These are phyloP conservation scores for Zeugodacus cucurbitae DNA, from an alignment of 1,140 invertebrate genomes.

Conservation along the genomic window DNA sequence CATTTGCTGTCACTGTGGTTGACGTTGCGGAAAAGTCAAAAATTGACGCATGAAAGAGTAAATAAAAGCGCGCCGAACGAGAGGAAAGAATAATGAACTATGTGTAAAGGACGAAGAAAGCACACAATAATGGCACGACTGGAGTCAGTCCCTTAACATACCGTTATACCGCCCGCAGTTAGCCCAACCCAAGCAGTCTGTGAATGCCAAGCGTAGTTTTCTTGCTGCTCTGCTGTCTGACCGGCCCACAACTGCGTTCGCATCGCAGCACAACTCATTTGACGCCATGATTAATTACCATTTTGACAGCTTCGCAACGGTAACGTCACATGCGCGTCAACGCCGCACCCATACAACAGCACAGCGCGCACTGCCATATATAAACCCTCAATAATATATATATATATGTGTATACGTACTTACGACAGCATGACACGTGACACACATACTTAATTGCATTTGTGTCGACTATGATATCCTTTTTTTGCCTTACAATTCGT, in stretches of 20 bases:
- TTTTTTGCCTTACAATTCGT: neutral
- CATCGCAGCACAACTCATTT: conserved; percentile 19
- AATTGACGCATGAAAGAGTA: conserved; percentile 19
- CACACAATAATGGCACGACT: neutral
- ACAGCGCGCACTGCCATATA: too few relatives aligned
- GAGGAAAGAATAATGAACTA: neutral
- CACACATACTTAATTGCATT: neutral
- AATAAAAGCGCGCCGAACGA: neutral
- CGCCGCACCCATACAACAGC: neutral
- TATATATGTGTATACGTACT: neutral
- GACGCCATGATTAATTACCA: conserved; percentile 36
- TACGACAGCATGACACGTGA: conserved; percentile 4
- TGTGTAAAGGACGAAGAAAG: neutral
- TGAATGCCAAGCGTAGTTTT: neutral
- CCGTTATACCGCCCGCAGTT: neutral
- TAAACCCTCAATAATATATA: neutral
- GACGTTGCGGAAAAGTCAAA: conserved; percentile 37
- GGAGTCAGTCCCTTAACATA: neutral
- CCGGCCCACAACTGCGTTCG: neutral
- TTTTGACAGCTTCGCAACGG: conserved; percentile 30
- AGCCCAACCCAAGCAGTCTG: neutral
- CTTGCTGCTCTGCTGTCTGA: too few relatives aligned
- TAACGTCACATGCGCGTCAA: conserved; percentile 6
- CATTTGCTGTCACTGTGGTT: conserved; percentile 28
- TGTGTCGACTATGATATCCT: conserved; percentile 1